Percentiles rank a stretch among this genome's conserved stretches.
These are phyloP conservation scores for Heliconius hermathena DNA, from an alignment of 1,140 invertebrate species.

Conservation along the genomic window DNA sequence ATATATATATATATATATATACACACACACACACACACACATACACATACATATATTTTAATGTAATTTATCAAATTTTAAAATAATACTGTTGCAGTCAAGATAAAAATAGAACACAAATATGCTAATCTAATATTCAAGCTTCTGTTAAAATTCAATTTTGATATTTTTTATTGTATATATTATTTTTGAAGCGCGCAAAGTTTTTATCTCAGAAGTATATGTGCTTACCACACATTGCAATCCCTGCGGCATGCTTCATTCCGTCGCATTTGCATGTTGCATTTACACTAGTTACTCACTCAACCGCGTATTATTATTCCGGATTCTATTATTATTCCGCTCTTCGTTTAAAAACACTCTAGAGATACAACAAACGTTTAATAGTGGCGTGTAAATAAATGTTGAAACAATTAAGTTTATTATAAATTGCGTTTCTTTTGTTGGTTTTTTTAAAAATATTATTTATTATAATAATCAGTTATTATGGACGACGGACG, in stretches of 20 bases:
- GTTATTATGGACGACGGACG: too few species aligned
- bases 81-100: neutral
- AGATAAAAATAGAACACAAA: neutral
- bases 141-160: neutral
- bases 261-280: slow-evolving; percentile 34
- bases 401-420: slow-evolving; percentile 2
- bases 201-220: slow-evolving; percentile 5
- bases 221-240: slow-evolving; percentile 25
- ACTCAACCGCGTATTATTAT: slow-evolving; percentile 36
- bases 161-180: neutral
- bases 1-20: too few species aligned
- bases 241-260: slow-evolving; percentile 36
- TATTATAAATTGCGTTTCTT: too few species aligned
- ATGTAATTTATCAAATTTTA: too few species aligned
- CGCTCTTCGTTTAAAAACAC: slow-evolving; percentile 25
- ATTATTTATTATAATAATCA: too few species aligned
- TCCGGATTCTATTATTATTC: slow-evolving; percentile 31
- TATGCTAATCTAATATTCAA: neutral
- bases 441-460: too few species aligned
- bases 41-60: too few species aligned
- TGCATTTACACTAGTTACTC: slow-evolving; percentile 40
- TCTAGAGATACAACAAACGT: slow-evolving; percentile 25
- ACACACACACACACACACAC: too few species aligned
- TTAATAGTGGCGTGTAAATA: slow-evolving; percentile 6
- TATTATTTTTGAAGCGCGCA: neutral